These are phyloP conservation scores for Ips typographus DNA, from an alignment of 1,140 invertebrate species.

Conservation along the genomic window DNA sequence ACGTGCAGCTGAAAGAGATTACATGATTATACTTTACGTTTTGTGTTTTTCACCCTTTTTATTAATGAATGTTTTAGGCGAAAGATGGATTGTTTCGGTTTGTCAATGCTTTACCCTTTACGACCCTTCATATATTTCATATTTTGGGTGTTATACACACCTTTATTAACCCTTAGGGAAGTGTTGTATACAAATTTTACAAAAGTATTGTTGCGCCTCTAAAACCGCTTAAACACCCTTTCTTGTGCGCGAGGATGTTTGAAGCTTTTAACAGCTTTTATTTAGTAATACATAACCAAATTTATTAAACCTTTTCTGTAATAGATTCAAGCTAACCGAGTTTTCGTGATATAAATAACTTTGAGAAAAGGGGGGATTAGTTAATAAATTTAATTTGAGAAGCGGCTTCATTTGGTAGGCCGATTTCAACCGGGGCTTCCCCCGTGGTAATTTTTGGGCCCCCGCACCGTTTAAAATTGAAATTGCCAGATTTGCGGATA, in stretches of 20 bases:
- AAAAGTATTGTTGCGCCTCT: neutral
- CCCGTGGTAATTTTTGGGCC: conserved; percentile 4
- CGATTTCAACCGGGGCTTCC: conserved; percentile 14
- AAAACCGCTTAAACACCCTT: conserved; percentile 10
- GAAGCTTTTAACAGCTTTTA: conserved; percentile 27
- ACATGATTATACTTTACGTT: conserved; percentile 11
- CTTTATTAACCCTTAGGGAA: neutral
- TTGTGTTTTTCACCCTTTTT: conserved; percentile 9
- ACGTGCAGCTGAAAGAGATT: conserved; percentile 23
- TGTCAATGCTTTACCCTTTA: conserved; percentile 1
- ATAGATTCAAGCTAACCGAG: conserved; percentile 43
- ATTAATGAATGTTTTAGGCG: conserved; percentile 7
- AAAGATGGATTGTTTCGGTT: conserved; percentile 14
- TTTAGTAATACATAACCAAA: conserved; percentile 40
- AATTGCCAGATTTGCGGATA: conserved; percentile 7
- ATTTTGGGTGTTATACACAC: neutral
- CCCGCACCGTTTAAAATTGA: conserved; percentile 17
- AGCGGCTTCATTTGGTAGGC: conserved; percentile 25
- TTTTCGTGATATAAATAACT: conserved; percentile 41
- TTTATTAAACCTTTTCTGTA: conserved; percentile 41
- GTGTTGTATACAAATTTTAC: conserved; percentile 9
- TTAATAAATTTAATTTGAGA: conserved; percentile 34
- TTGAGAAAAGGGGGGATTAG: conserved; percentile 27
- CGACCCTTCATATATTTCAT: neutral
- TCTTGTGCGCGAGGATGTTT: conserved; percentile 3